These are phyloP conservation scores for Doryteuthis pealeii DNA, from an alignment of 1,140 invertebrate genomes.

Conservation along the genomic window DNA sequence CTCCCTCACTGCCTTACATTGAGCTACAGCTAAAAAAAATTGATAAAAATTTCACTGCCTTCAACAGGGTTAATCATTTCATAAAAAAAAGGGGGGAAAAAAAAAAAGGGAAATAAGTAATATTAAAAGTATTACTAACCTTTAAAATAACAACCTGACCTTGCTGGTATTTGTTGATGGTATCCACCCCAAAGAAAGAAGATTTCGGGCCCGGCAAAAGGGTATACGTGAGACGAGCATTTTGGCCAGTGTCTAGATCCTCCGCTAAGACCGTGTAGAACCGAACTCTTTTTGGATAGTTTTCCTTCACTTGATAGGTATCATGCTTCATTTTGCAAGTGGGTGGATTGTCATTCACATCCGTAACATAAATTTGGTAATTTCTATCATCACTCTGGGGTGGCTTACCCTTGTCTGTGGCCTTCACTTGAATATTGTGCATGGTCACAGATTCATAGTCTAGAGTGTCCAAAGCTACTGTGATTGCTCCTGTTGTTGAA, in stretches of 20 bases:
- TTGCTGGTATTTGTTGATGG: too few species aligned
- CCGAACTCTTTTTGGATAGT: background rate
- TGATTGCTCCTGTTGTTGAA: background rate
- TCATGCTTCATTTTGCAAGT: constrained; percentile 69
- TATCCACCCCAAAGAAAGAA: too few species aligned
- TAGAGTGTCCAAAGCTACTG: constrained; percentile 43
- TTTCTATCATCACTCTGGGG: constrained; percentile 74
- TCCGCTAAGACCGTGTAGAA: background rate
- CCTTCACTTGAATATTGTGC: constrained; percentile 52
- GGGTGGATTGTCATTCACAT: constrained; percentile 56
- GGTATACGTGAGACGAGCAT: background rate
- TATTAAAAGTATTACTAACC: too few species aligned
- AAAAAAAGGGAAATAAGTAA: too few species aligned
- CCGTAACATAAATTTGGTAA: constrained; percentile 62
- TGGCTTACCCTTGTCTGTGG: constrained; percentile 47
- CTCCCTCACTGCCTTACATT: too few species aligned
- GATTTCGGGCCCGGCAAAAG: too few species aligned
- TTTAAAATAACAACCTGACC: too few species aligned
- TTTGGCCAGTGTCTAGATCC: background rate
- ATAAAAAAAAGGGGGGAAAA: too few species aligned
- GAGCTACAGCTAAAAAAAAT: too few species aligned
- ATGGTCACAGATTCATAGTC: constrained; percentile 38
- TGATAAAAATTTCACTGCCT: too few species aligned
- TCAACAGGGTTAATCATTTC: too few species aligned
- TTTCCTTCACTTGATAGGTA: background rate